These are phyloP conservation scores for Ischnus inquisitorius DNA, from an alignment of 2,888 invertebrate genomes.

Conservation along the genomic window DNA sequence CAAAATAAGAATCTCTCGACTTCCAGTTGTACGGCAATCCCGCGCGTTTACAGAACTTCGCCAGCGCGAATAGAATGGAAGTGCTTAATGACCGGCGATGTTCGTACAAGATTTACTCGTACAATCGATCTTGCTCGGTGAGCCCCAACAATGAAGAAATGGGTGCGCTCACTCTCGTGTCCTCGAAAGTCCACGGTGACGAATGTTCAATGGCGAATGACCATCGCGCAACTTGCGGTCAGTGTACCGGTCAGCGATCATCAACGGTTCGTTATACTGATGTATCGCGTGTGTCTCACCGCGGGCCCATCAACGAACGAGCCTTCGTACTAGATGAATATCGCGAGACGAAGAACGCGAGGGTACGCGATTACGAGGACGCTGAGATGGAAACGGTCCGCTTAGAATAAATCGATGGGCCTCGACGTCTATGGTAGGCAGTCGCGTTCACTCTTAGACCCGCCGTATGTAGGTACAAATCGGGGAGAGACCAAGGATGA, in stretches of 20 bases:
- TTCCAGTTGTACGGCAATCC: too few species aligned
- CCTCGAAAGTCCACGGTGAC: conserved; percentile 64
- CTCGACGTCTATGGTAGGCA: conserved; percentile 38
- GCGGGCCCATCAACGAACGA: conserved; percentile 18
- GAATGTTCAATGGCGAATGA: conserved; percentile 62
- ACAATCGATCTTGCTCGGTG: neutral
- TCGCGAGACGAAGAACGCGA: conserved; percentile 19
- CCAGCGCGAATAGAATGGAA: neutral
- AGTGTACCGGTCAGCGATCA: conserved; percentile 37
- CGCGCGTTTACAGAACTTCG: too few species aligned
- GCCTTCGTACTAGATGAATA: conserved; percentile 26
- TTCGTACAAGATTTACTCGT: neutral
- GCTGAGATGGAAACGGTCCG: conserved; percentile 27
- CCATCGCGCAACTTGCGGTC: conserved; percentile 30
- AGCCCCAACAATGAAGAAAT: neutral
- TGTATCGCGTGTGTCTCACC: neutral
- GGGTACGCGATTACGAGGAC: conserved; percentile 41
- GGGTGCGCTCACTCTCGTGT: conserved; percentile 43
- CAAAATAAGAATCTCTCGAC: conserved; percentile 6
- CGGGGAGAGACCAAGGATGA: conserved; percentile 49
- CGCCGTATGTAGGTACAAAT: conserved; percentile 52
- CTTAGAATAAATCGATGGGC: conserved; percentile 61
- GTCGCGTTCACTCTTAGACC: conserved; percentile 55
- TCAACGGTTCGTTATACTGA: conserved; percentile 59
- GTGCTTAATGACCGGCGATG: neutral